Percentiles rank a stretch among this genome's conserved stretches.
These are phyloP conservation scores for Ginglymostoma cirratum DNA, from an alignment of 2,113 vertebrate genomes.

Conservation along the genomic window DNA sequence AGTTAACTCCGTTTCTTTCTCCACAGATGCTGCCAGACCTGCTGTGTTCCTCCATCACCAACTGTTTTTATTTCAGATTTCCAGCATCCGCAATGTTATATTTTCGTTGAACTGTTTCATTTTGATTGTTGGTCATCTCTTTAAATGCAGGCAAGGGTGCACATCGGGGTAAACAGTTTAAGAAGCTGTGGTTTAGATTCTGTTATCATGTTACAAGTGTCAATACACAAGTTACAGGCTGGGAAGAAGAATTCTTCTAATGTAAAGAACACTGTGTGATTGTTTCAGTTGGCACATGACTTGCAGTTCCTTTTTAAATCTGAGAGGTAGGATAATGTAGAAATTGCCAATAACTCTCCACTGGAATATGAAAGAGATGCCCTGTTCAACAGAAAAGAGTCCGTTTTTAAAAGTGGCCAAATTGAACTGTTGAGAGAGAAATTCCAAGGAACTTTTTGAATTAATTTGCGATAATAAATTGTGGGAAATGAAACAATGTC, in stretches of 20 bases:
- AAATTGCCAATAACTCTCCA: neutral
- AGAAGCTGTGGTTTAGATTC: neutral
- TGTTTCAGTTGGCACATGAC: neutral
- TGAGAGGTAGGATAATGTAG: neutral
- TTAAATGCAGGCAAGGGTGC: neutral
- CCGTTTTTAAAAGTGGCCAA: neutral
- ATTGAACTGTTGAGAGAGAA: neutral
- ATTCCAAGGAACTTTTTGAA: neutral
- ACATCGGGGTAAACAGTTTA: neutral
- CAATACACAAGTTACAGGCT: neutral
- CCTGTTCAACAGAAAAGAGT: neutral
- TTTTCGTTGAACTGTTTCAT: neutral
- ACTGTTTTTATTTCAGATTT: too few relatives aligned
- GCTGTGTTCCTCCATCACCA: too few relatives aligned
- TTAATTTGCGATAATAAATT: neutral
- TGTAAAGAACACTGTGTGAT: neutral
- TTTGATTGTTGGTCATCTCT: neutral
- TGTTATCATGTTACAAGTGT: neutral
- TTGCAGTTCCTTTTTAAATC: neutral
- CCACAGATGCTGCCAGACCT: too few relatives aligned
- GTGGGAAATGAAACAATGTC: neutral
- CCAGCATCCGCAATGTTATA: too few relatives aligned
- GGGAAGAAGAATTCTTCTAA: neutral
- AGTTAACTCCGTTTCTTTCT: too few relatives aligned
- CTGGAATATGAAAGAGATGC: neutral